Percentiles rank a stretch among this genome's conserved stretches.
Conservation (phyloP, 53 echinoderm and acorn worm genomes). For the Temnopleurus reevesii region DNA sequence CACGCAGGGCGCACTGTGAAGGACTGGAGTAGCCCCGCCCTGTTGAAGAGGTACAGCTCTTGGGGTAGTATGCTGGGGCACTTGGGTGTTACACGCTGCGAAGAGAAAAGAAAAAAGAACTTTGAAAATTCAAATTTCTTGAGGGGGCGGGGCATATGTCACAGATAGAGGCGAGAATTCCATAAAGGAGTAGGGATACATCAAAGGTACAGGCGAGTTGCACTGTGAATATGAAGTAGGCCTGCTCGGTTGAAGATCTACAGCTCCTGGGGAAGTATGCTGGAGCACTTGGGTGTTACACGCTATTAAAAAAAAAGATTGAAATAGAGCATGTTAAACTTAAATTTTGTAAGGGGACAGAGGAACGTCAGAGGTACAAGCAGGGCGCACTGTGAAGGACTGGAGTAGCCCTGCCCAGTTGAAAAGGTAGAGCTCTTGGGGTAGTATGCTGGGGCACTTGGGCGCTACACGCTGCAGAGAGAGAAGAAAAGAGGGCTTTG, state of each 20-base stretch:
- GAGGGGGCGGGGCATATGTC: too few species aligned
- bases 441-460: slow-evolving; percentile 90
- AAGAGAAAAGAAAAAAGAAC: neutral
- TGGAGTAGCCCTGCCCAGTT: slow-evolving; percentile 85
- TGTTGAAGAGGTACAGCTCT: slow-evolving; percentile 94
- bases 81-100: slow-evolving; percentile 90
- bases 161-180: too few species aligned
- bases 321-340: too few species aligned
- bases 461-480: slow-evolving; percentile 95
- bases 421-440: slow-evolving; percentile 96
- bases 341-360: too few species aligned
- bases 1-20: slow-evolving; percentile 85
- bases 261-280: slow-evolving; percentile 92
- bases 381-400: slow-evolving; percentile 83
- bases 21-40: slow-evolving; percentile 83
- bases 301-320: too few species aligned
- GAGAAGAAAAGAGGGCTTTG: too few species aligned
- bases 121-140: too few species aligned
- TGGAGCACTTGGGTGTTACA: slow-evolving; percentile 94
- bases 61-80: slow-evolving; percentile 95
- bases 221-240: slow-evolving; percentile 85
- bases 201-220: slow-evolving; percentile 80
- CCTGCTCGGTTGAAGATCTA: slow-evolving; percentile 91
- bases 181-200: too few species aligned
- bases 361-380: slow-evolving; percentile 74